phyloP scores from a whole-genome alignment of 2,888 invertebrate species.

The Globia sparganii region DNA sequence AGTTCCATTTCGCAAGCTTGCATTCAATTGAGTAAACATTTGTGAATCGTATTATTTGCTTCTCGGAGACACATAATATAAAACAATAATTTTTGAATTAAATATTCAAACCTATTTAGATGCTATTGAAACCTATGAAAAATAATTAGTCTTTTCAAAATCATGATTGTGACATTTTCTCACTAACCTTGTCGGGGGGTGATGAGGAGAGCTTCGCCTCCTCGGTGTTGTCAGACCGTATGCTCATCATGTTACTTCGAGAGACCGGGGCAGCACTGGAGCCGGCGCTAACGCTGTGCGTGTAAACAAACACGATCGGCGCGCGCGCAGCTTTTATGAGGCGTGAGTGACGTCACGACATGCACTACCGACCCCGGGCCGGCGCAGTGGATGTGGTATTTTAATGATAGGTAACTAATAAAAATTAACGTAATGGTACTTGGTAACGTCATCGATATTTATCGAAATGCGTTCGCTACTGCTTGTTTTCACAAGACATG shows the following conservation, averaged over 20 bases:
- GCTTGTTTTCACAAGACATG: neutral
- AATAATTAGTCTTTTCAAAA: neutral
- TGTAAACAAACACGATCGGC: slow-evolving; percentile 81
- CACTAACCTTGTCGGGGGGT: slow-evolving; percentile 77
- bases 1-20: slow-evolving; percentile 47
- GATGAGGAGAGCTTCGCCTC: slow-evolving; percentile 70
- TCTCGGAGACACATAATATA: neutral
- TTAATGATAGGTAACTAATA: slow-evolving; percentile 30
- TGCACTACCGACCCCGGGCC: neutral
- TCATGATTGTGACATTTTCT: neutral
- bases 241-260: slow-evolving; percentile 67
- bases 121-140: neutral
- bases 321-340: slow-evolving; percentile 73
- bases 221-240: slow-evolving; percentile 53
- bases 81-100: neutral
- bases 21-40: neutral
- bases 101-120: neutral
- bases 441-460: slow-evolving; percentile 2
- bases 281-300: slow-evolving; percentile 40
- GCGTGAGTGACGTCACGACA: slow-evolving; percentile 59
- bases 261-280: slow-evolving; percentile 43
- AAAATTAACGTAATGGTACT: neutral
- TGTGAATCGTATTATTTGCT: slow-evolving; percentile 5
- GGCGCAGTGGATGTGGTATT: slow-evolving; percentile 62
- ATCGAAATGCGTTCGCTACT: neutral